Evolutionary conservation across 2,113 vertebrate genomes (phyloP), one percentile per base, ranked within the genome.

Genomic region (Ptilorrhoa leucosticta): DNA sequence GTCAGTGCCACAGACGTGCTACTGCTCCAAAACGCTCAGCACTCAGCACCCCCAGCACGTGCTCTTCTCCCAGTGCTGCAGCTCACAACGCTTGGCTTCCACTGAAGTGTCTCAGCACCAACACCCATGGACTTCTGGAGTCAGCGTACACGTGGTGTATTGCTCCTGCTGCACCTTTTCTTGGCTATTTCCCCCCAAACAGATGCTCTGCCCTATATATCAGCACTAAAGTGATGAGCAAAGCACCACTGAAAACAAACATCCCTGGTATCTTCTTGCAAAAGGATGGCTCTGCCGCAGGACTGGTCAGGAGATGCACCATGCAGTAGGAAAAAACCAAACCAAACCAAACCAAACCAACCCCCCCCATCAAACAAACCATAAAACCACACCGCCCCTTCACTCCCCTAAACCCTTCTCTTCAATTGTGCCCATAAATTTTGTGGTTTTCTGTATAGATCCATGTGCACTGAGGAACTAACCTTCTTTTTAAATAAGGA

Each of bases 171-270:
- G 2, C 28, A 13, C 26, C 33, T 75, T 24, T 5, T 5, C 39
- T 19, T 30, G 65, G 4, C 61, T 75, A 0, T 7, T 69, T 30
- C 7, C 13, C 42, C 53, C 28, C 20, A n/a, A 0, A 28, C 11
- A 65, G 23, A 39, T 7, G 11, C 26, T 50, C 22, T 0, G 3
- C 48, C 39, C 35, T 9, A 0, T 5, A 0, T 1, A 31, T 22
- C 23, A 68, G 22, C 71, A 24, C 31, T 15, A 0, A 39, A 16
- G 19, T 19, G 24, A 56, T 60, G 42, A 60, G 45, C 44, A n/a
- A 15, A 72, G 24, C 11, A 42, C 30, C 40, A 6, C 18, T 60
- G 18, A 47, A 28, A 28, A 89, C 42, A 48, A 37, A n/a, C 8
- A 13, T 18, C 50, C 16, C 51, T 19, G 31, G 42, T 45, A 57